These are phyloP conservation scores for Apodemus agrarius DNA, from an alignment of 2,797 vertebrate species.

Conservation along the genomic window DNA sequence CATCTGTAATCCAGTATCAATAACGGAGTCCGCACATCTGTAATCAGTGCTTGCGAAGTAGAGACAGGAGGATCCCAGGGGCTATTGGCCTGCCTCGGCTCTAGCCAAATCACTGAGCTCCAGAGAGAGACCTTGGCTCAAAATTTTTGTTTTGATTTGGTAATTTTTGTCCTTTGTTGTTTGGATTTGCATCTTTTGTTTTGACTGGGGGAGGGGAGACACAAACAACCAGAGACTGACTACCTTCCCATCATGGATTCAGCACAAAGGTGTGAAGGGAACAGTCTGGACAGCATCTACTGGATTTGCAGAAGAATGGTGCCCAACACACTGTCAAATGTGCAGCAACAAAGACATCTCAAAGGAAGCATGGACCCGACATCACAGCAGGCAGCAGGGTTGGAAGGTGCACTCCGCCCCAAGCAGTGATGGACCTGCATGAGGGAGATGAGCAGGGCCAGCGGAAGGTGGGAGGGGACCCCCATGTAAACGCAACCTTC, in stretches of 20 bases:
- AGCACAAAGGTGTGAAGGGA: neutral
- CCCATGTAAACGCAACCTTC: neutral
- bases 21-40: neutral
- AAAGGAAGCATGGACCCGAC: neutral
- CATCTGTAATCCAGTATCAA: neutral
- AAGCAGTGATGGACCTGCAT: constrained; percentile 17
- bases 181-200: neutral
- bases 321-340: neutral
- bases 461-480: neutral
- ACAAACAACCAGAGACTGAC: neutral
- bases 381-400: neutral
- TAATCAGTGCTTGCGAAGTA: neutral
- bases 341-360: neutral
- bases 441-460: constrained; percentile 34
- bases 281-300: fast-evolving
- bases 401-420: neutral
- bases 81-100: neutral
- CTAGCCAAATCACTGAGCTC: neutral
- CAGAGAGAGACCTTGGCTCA: neutral
- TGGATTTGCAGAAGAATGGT: neutral
- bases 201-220: neutral
- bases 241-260: neutral
- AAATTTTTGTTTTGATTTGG: neutral
- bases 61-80: neutral
- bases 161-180: neutral